Conservation (phyloP, 2,888 invertebrate genomes). For the Gonocerus acuteangulatus region DNA sequence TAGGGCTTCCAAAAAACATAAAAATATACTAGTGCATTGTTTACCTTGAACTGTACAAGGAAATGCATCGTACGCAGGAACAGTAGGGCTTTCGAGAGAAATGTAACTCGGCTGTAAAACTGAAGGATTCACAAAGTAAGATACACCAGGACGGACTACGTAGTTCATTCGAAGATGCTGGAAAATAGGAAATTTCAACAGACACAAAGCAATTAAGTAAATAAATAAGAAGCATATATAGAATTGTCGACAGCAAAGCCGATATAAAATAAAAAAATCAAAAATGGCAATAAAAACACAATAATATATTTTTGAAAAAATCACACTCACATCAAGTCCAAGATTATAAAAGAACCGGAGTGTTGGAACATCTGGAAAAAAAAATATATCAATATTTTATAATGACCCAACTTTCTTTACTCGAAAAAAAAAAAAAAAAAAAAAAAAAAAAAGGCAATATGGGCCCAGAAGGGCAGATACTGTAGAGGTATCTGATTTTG, state of each 20-base stretch:
- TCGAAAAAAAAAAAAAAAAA: no score
- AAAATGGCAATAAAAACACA: no score
- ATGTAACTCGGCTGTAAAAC: conserved; percentile 13
- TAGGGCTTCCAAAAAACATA: no score
- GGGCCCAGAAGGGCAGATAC: no score
- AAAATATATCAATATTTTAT: no score
- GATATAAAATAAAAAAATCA: no score
- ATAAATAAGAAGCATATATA: neutral
- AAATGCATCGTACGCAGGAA: conserved; percentile 11
- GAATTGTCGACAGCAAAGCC: no score
- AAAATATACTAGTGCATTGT: no score
- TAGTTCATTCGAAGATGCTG: conserved; percentile 31
- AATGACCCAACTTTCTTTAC: no score
- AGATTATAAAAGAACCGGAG: conserved; percentile 61
- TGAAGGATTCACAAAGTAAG: conserved; percentile 8
- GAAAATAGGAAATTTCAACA: neutral
- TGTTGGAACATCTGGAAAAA: conserved; percentile 28
- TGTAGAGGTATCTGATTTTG: no score
- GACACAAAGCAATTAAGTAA: neutral
- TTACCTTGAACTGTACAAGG: conserved; percentile 15
- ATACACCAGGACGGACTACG: neutral
- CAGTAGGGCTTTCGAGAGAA: conserved; percentile 9
- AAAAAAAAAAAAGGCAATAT: no score
- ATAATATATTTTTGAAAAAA: neutral
- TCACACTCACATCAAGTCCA: conserved; percentile 49